Base-by-base conservation (phyloP, 2,113 vertebrate species). In the Alligator mississippiensis region DNA sequence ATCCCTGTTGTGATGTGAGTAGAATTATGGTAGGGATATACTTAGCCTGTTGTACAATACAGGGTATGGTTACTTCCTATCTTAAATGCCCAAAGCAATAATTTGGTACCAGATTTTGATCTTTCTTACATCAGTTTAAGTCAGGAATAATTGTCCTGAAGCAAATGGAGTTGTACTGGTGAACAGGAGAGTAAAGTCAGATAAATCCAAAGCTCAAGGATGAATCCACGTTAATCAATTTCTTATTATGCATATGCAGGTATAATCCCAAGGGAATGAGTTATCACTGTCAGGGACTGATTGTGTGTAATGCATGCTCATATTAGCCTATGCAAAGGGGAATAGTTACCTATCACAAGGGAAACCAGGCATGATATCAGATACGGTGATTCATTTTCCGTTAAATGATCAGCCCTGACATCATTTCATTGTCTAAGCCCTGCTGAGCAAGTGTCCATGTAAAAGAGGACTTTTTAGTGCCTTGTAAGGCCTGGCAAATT, bases 371-470 rank as follows among this genome's bases (percentile, higher is more conserved):
- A 17, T 98, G 97, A 78, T 96, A 97, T 97, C 96, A 88, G 93
- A 96, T 96, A 90, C 97, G 96, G 96, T 97, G 96, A 95, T 98
- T 98, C 96, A 83, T 97, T 96, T 97, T 96, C 85, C 80, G 90
- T 96, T 97, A 96, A 97, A 88, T 96, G 30, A 96, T 96, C 88
- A 94, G 72, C 62, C 92, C 87, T 96, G 96, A 97, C 96, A 96
- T 61, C 63, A 87, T 90, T 96, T 95, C 82, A 76, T 92, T 97
- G 95, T 96, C 94, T 62, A 81, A 95, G 93, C 94, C 88, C 82
- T 93, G 88, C 75, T 94, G 86, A 96, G 17, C 91, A 94, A 97
- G 78, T 85, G 81, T 82, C 87, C 15, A 0, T 85, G 82, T 89
- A 28, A 91, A 91, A 95, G 84, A 72, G 59, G 47, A 77, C 30